Percentiles rank a stretch among this genome's conserved stretches.
phyloP scores from a whole-genome alignment of 2,113 vertebrate species.

The Brachypteracias leptosomus region DNA sequence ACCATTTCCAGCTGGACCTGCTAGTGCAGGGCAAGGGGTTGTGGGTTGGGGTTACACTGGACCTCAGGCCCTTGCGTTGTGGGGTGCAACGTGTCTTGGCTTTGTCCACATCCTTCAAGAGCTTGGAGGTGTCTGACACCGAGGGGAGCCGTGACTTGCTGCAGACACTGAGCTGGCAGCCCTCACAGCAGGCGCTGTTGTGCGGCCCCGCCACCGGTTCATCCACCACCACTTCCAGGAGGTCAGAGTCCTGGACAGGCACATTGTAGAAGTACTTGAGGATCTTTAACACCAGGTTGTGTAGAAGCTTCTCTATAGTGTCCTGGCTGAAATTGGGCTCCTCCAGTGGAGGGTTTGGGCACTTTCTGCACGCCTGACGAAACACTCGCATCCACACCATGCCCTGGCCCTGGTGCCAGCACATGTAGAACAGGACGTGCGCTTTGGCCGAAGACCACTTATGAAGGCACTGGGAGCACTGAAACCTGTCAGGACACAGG shows the following conservation, averaged over 20 bases:
- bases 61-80: rapidly evolving
- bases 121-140: rapidly evolving
- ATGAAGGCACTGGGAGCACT: conserved; percentile 73
- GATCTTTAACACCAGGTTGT: conserved; percentile 80
- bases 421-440: conserved; percentile 73
- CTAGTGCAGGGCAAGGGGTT: rapidly evolving
- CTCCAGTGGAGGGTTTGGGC: conserved; percentile 25
- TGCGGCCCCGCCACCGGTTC: not conserved
- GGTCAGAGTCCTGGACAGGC: not conserved
- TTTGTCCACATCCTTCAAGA: rapidly evolving
- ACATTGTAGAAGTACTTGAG: conserved; percentile 75
- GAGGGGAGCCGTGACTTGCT: rapidly evolving
- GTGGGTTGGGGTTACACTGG: rapidly evolving
- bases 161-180: conserved; percentile 69
- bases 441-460: conserved; percentile 76
- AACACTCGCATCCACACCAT: conserved; percentile 62
- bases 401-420: not conserved
- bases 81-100: not conserved
- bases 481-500: conserved; percentile 70
- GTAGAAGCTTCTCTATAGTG: conserved; percentile 73
- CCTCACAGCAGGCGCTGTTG: conserved; percentile 70
- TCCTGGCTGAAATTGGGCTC: conserved; percentile 63
- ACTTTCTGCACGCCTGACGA: conserved; percentile 76
- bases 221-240: conserved; percentile 21
- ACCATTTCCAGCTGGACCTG: not conserved